Base-by-base conservation (phyloP, 2,888 invertebrate species). In the Cephus rjabovi region DNA sequence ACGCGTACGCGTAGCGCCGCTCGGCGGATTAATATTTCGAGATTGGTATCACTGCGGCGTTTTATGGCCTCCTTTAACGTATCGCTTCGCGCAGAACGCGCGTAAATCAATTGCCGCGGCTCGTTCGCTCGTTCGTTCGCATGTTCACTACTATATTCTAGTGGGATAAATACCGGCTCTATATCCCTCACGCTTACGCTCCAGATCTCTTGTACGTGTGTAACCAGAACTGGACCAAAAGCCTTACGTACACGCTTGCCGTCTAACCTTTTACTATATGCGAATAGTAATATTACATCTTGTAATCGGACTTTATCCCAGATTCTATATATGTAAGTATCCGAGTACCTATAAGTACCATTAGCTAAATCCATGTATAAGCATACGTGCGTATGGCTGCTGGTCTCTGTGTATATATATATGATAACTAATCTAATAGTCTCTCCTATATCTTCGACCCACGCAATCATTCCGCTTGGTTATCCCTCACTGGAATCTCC, bases 1-100 rank as follows among this genome's bases (percentile, higher is more conserved):
- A 71, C 71, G 31, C 31, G 31, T 34, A 71, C 31, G 12, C 31
- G 31, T 31, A 71, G 71, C 71, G 71, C 31, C 31, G 31, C 31
- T 31, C 71, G 71, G 33, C 34, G 31, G 35, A 74, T 74, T 33
- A 34, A 34, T 74, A 74, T 74, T 74, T 74, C 35, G 33, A 74
- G 74, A 74, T 74, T 35, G 74, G 34, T 74, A 74, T 74, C 74
- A 34, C 37, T 30, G 30, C 34, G 34, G 34, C 74, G 35, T 74
- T 74, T 74, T 74, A 74, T 35, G 74, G 74, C 74, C 74, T 23
- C 74, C 74, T 74, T 74, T 74, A 74, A 74, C 34, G 74, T 37
- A 74, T 74, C 31, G 31, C 74, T 12, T 74, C 74, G 74, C 35
- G 34, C 34, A 35, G 34, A 74, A 37, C 74, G 35, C n/a, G 33